Base-by-base conservation (phyloP, 2,888 invertebrate species). In the Epinotia nisella region DNA sequence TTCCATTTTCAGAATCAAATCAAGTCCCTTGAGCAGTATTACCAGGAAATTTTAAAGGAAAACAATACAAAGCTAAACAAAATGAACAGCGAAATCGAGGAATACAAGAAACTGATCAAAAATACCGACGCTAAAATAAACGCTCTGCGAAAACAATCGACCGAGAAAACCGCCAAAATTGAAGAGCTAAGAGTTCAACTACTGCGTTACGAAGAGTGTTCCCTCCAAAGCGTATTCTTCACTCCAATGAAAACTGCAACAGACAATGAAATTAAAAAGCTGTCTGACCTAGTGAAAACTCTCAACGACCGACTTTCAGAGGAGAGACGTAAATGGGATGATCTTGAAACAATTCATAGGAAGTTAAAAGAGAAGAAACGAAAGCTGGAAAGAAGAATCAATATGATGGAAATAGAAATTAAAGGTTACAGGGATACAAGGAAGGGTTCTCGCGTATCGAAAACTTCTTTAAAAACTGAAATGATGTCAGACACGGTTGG, bases 191-290 rank as follows among this genome's bases (percentile, higher is more conserved):
- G 92, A 79, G 90, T 88, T 3, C 93, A 94, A 68, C 80, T 94
- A 1, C 73, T 90, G 24, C 87, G 90, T 76, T 92, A 93, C 19
- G 92, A 94, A 77, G 92, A 94, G 72, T 92, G 91, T 78, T 93
- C 93, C 1, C 78, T 94, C 24, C 93, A 93, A 82, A 93, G 91
- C 75, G 88, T 94, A 7, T 93, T 93, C 75, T 94, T 93, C 64
- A 91, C 92, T 24, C 94, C 94, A 9, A 90, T 94, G 88, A 94
- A 94, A 77, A 91, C 94, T 3, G 94, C 94, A 0, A 94, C 95
- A 0, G 95, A 96, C 82, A 95, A 94, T 59, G 96, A 96, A 87
- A 94, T 95, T 17, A 90, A 94, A 73, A 90, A 94, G 62, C 84
- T 96, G 3, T 83, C 96, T 1, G 95, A 95, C 72, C 83, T 96